Conservation (phyloP, 2,113 vertebrate genomes). For the Thamnaconus septentrionalis region DNA sequence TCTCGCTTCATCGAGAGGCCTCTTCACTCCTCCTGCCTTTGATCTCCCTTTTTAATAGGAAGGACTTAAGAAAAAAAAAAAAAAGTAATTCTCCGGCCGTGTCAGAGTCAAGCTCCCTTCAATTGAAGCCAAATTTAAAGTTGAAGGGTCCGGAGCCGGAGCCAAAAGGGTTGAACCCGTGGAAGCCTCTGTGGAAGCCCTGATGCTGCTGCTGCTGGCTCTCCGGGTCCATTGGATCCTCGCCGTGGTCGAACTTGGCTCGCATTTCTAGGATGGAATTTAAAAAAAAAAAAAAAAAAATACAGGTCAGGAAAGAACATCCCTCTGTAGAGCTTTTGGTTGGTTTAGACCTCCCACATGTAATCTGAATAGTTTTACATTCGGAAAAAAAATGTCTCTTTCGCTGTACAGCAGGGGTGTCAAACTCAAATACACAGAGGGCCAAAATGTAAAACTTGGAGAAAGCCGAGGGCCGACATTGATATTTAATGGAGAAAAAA, state of each 20-base stretch:
- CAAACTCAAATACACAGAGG: too few relatives aligned
- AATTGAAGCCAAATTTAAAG: conserved; percentile 97
- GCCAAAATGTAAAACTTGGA: too few relatives aligned
- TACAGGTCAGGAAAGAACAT: not conserved
- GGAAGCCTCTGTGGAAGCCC: conserved; percentile 84
- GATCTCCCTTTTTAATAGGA: conserved; percentile 41
- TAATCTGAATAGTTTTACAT: too few relatives aligned
- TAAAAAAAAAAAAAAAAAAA: conserved; percentile 40
- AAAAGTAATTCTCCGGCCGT: conserved; percentile 6
- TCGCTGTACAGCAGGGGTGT: too few relatives aligned
- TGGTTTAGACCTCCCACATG: too few relatives aligned
- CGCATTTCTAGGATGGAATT: conserved; percentile 85
- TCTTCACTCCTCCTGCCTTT: not conserved
- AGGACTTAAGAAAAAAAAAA: conserved; percentile 7
- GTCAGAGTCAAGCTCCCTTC: conserved; percentile 50
- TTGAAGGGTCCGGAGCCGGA: conserved; percentile 95
- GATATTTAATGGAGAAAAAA: too few relatives aligned
- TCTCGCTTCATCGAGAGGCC: conserved; percentile 9
- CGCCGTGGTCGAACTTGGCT: conserved; percentile 92
- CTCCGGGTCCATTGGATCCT: conserved; percentile 94
- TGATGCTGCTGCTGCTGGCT: conserved; percentile 87
- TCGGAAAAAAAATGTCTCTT: too few relatives aligned
- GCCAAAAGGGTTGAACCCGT: conserved; percentile 95
- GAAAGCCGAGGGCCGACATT: too few relatives aligned
- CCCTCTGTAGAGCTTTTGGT: too few relatives aligned